Evolutionary conservation across 2,888 invertebrate species (phyloP).

Genomic region (Patella pellucida): DNA sequence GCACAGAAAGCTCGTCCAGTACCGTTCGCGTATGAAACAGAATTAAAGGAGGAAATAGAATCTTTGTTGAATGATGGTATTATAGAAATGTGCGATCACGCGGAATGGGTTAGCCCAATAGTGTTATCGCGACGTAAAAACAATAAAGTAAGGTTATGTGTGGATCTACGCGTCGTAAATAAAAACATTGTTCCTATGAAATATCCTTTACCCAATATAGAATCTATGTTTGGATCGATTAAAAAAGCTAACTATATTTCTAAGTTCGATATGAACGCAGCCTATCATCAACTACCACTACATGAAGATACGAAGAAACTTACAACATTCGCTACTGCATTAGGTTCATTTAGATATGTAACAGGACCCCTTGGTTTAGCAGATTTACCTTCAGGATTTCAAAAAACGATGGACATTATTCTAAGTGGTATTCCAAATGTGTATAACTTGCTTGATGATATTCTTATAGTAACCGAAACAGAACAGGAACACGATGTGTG

Average conservation of each 20-base stretch:
- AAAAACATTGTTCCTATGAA: constrained; percentile 1
- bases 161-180: neutral
- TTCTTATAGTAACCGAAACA: neutral
- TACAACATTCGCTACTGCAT: neutral
- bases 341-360: neutral
- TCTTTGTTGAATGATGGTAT: neutral
- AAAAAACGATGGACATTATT: neutral
- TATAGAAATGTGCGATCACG: neutral
- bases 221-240: neutral
- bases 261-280: neutral
- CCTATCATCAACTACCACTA: neutral
- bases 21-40: neutral
- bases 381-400: neutral
- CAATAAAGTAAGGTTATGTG: neutral
- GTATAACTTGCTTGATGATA: neutral
- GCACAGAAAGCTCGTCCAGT: neutral
- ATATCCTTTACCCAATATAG: neutral
- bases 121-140: neutral
- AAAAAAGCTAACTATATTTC: neutral
- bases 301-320: neutral
- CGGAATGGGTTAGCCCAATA: neutral
- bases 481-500: neutral
- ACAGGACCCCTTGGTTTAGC: neutral
- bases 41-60: neutral
- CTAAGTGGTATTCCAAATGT: neutral